phyloP scores from a whole-genome alignment of 2,113 vertebrate genomes.

The Genyomyrus donnyi region DNA sequence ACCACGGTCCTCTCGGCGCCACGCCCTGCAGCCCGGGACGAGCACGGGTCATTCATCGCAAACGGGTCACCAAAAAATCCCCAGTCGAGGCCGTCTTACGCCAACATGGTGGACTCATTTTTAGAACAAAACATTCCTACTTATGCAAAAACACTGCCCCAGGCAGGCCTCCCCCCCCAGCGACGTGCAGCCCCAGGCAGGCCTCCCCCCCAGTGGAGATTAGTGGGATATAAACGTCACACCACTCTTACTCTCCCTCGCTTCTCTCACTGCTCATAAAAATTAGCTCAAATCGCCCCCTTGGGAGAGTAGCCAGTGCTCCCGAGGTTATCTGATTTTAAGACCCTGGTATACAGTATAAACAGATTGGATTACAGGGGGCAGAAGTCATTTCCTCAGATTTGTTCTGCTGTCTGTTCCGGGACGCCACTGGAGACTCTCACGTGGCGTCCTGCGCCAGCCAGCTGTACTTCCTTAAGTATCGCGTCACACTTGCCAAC shows the following conservation, averaged over 20 bases:
- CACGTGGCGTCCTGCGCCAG: background rate
- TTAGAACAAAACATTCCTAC: background rate
- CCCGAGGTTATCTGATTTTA: background rate
- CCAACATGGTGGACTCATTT: background rate
- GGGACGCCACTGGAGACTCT: background rate
- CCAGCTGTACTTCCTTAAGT: background rate
- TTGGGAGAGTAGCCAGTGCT: background rate
- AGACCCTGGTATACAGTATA: background rate
- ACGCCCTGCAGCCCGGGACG: constrained; percentile 37
- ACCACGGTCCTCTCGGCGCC: constrained; percentile 83
- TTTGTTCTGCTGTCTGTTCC: background rate
- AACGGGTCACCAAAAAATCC: background rate
- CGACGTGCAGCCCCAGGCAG: background rate
- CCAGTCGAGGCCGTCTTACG: background rate
- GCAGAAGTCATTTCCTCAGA: background rate
- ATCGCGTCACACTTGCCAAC: background rate
- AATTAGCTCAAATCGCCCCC: background rate
- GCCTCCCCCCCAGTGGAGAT: background rate
- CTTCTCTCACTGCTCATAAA: background rate
- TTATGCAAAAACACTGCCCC: background rate
- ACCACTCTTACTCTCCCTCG: background rate
- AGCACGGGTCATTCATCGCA: background rate
- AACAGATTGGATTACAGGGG: background rate
- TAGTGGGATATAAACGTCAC: background rate
- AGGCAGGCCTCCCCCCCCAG: too few species aligned